phyloP scores from a whole-genome alignment of 2,113 vertebrate genomes.

The Phyllostomus hastatus region DNA sequence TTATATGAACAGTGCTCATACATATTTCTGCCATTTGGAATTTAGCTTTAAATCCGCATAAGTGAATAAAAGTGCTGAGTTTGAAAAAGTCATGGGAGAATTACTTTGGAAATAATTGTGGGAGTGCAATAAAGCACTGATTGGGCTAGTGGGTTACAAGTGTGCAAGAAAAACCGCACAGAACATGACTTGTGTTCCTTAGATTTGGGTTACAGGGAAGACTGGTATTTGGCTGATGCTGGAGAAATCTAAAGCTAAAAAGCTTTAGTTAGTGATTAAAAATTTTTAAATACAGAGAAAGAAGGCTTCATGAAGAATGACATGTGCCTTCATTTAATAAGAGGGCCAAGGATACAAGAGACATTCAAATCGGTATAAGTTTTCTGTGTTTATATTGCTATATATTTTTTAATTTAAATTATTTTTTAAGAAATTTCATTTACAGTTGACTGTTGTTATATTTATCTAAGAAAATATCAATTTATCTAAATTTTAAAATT shows the following conservation, averaged over 20 bases:
- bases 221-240: neutral
- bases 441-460: neutral
- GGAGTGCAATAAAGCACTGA: neutral
- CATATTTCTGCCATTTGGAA: neutral
- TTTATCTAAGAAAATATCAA: neutral
- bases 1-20: neutral
- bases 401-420: neutral
- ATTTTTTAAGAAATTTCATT: neutral
- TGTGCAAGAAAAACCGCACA: neutral
- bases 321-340: neutral
- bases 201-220: neutral
- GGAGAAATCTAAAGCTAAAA: neutral
- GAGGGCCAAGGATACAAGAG: fast-evolving
- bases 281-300: neutral
- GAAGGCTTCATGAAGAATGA: neutral
- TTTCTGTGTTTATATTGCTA: neutral
- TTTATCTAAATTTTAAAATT: neutral
- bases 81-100: neutral
- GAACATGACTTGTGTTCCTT: fast-evolving
- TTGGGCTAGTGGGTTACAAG: neutral
- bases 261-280: neutral
- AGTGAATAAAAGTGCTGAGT: neutral
- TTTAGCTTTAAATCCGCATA: neutral
- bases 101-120: neutral
- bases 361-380: neutral